Base-by-base conservation (phyloP, 1,140 invertebrate genomes). In the Palaemon carinicauda region DNA sequence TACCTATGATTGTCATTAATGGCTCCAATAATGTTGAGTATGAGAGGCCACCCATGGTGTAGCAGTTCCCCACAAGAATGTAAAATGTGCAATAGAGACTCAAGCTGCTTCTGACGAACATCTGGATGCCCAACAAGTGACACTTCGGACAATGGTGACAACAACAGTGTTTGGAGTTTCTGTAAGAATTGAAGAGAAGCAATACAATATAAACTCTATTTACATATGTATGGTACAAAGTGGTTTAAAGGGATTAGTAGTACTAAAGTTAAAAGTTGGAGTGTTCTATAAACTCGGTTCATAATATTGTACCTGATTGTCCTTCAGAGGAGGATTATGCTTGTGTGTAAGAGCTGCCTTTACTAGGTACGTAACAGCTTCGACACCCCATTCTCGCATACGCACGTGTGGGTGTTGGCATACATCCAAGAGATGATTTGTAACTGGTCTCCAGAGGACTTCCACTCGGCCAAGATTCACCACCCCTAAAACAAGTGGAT, bases 331-430 rank as follows among this genome's bases (percentile, higher is more conserved):
- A 87, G 96, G 94, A 50, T 95, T 94, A 91, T 97, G 96, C 92
- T 97, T 96, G 89, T 96, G 95, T 88, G 96, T 95, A 65, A 99
- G 93, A n/a, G 97, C 97, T 0, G 96, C 95, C 92, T 97, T 97
- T 0, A 99, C 97, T 24, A 99, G 92, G 90, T 97, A 97, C 0
- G 98, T 99, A 21, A 99, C 95, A 2, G 98, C 97, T 92, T 99
- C 97, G 1, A 98, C 97, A 9, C 98, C 98, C 98, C 98, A 99
- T 92, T 98, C 97, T 51, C 98, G 93, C 96, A 99, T 97, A 84
- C 96, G 93, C 80, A 96, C 96, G 90, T 99, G 97, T 0, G 98
- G 96, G 93, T 99, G 98, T 90, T 97, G 96, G 91, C 98, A 99
- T 41, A 98, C 97, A 93, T 99, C 97, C 21, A 99, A 91, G 27